These are phyloP conservation scores for Gracilinanus agilis DNA, from an alignment of 2,113 vertebrate genomes.

Conservation along the genomic window DNA sequence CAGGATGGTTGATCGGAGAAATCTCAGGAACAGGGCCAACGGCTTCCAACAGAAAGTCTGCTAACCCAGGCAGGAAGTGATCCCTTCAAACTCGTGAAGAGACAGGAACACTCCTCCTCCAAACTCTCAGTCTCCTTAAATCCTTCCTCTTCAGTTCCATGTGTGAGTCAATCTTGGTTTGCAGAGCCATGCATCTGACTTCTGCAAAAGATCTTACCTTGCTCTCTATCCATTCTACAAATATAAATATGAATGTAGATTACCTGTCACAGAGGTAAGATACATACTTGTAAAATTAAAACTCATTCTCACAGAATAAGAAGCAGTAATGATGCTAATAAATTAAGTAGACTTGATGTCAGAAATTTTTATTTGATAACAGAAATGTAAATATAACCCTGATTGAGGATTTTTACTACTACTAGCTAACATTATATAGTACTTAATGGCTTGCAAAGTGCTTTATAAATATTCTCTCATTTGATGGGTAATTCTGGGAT, in stretches of 20 bases:
- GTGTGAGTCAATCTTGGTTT: too few relatives aligned
- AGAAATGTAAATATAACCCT: neutral
- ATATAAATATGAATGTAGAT: constrained; percentile 33
- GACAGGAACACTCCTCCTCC: too few relatives aligned
- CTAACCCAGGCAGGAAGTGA: too few relatives aligned
- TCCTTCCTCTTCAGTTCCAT: too few relatives aligned
- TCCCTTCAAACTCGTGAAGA: too few relatives aligned
- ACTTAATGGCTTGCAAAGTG: neutral
- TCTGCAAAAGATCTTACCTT: too few relatives aligned
- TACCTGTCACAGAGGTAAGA: neutral
- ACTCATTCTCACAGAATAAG: neutral
- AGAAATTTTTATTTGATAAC: neutral
- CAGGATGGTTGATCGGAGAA: too few relatives aligned
- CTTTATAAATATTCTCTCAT: neutral
- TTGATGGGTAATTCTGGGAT: neutral
- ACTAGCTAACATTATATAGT: neutral
- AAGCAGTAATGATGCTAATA: neutral
- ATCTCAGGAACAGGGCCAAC: too few relatives aligned
- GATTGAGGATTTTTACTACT: neutral
- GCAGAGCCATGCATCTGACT: too few relatives aligned
- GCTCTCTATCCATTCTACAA: too few relatives aligned
- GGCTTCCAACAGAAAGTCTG: too few relatives aligned
- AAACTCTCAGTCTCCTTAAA: too few relatives aligned
- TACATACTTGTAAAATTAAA: neutral
- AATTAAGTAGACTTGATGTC: neutral